phyloP scores from a whole-genome alignment of 2,113 vertebrate genomes.

The Boleophthalmus pectinirostris region DNA sequence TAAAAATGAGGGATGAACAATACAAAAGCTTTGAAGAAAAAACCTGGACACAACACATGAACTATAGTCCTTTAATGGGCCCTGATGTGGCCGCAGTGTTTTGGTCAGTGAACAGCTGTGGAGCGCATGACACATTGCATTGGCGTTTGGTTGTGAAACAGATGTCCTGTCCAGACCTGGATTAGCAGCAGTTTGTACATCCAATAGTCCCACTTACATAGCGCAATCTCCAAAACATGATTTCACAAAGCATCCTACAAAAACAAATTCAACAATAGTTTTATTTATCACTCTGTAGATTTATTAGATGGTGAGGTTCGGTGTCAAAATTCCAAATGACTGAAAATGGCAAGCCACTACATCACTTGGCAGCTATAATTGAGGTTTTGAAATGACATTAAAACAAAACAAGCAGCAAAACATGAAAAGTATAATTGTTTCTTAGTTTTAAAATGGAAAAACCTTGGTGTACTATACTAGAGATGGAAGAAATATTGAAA shows the following conservation, averaged over 20 bases:
- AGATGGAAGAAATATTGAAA: too few relatives aligned
- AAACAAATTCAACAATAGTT: not conserved
- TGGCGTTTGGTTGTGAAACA: constrained; percentile 38
- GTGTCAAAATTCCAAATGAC: too few relatives aligned
- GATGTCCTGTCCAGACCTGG: constrained; percentile 46
- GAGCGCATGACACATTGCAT: constrained; percentile 33
- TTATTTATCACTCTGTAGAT: not conserved
- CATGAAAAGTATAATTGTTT: too few relatives aligned
- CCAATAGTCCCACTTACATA: constrained; percentile 5
- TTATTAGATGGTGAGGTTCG: too few relatives aligned
- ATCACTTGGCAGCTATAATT: too few relatives aligned
- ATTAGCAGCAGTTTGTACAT: constrained; percentile 26
- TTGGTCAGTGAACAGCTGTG: constrained; percentile 44
- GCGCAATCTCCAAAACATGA: not conserved
- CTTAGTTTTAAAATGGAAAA: too few relatives aligned
- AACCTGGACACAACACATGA: not conserved
- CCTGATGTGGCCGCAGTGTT: constrained; percentile 11
- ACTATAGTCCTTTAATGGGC: not conserved
- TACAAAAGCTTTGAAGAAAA: not conserved
- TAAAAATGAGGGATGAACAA: not conserved
- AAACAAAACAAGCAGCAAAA: too few relatives aligned
- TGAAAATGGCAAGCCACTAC: too few relatives aligned
- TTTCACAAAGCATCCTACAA: not conserved
- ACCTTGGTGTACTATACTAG: too few relatives aligned
- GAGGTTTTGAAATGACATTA: too few relatives aligned